Evolutionary conservation across 1,140 invertebrate species (phyloP).

Genomic region (Diachasmimorpha longicaudata): DNA sequence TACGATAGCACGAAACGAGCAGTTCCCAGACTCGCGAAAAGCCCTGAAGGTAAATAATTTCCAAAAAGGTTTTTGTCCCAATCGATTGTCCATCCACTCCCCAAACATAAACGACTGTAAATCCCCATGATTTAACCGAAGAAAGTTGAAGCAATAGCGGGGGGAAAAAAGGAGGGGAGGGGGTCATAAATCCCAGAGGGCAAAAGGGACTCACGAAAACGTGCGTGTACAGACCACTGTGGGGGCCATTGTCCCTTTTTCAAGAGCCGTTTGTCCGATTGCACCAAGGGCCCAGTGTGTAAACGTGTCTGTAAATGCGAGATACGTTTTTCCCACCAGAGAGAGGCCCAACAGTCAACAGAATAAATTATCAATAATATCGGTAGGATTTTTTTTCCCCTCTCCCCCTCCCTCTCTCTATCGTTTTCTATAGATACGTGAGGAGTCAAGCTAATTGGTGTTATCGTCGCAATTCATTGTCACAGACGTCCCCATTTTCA

Average conservation of each 20-base stretch:
- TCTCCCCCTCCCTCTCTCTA: no score
- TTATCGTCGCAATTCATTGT: not conserved
- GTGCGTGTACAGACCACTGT: not conserved
- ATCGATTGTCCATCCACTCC: not conserved
- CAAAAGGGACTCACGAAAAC: constrained; percentile 7
- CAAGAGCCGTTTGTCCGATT: not conserved
- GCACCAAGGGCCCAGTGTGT: not conserved
- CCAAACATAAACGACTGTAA: not conserved
- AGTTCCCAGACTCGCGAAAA: not conserved
- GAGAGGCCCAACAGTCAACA: not conserved
- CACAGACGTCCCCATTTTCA: not conserved
- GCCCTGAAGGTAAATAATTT: not conserved
- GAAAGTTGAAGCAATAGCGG: not conserved
- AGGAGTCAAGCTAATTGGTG: not conserved
- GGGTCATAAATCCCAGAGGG: constrained; percentile 3
- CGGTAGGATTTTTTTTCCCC: no score
- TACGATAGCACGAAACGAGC: no score
- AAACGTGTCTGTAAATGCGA: constrained; percentile 22
- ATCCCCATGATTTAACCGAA: not conserved
- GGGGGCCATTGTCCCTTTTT: constrained; percentile 11
- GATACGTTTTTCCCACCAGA: constrained; percentile 21
- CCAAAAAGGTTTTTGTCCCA: not conserved
- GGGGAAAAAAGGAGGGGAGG: not conserved
- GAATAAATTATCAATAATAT: constrained; percentile 19
- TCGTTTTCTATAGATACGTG: not conserved